Evolutionary conservation across 2,797 vertebrate species (phyloP), one percentile per base, ranked within the genome.

Genomic region (Scleropages formosus): DNA sequence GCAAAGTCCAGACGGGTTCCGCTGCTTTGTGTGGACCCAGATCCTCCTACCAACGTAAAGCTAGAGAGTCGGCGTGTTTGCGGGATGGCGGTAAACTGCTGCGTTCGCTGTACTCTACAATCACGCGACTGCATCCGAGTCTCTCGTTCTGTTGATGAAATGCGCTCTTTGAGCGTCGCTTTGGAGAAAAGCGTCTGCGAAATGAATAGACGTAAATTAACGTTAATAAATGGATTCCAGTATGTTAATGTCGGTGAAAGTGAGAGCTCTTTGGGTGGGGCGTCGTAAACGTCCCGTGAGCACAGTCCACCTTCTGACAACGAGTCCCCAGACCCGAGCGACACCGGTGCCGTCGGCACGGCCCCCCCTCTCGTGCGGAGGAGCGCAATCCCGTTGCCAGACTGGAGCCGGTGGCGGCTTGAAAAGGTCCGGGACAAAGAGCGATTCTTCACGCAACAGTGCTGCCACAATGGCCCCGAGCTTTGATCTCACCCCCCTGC

Each of bases 401-500:
- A 93, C 91, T 91, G 92, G 92, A 95, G 94, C 92, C 92, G 91
- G 92, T 90, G 90, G 83, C 87, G 89, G 90, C 93, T 94, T 92
- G 91, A 94, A 95, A 93, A 94, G 90, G 89, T 91, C 86, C 82
- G 83, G 89, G 92, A 97, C 95, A 97, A 96, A 95, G 91, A 94
- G 91, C 94, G 92, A 97, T 98, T 98, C 95, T 98, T 95, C 95
- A 96, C 91, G 94, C 94, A 94, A 95, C 95, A 96, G 91, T 96
- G 94, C 93, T 92, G 92, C 93, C 93, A 96, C 95, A 98, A 98
- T 95, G 87, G 94, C 85, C 87, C 83, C 74, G 87, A 31, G 51
- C 95, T 98, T 96, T 98, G 95, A 98, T 96, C 96, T 94, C 83
- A 77, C 89, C 89, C 86, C 90, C 90, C 87, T 91, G 89, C 93